A percentile compares a stretch with the other conserved stretches of the same genome.
Evolutionary conservation across 2,888 invertebrate genomes (phyloP).

Genomic region (Ophraella communa): DNA sequence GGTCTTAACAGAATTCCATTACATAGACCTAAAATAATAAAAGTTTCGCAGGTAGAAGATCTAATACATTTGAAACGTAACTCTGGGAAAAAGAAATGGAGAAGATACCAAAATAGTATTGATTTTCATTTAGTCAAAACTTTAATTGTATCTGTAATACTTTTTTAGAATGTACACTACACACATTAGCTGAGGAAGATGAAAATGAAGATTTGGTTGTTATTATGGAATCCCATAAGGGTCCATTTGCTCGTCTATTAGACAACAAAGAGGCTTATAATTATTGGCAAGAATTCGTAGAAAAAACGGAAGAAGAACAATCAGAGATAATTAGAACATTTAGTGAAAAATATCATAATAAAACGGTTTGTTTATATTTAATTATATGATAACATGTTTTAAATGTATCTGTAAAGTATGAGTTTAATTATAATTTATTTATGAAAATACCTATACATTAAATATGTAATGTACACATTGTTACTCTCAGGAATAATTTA

Average conservation of each 20-base stretch:
- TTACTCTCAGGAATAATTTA: no score
- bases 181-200: conserved; percentile 50
- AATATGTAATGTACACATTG: no score
- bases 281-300: conserved; percentile 52
- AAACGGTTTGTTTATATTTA: neutral
- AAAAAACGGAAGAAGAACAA: conserved; percentile 53
- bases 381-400: neutral
- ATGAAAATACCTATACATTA: no score
- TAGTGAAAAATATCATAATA: conserved; percentile 32
- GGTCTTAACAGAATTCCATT: conserved; percentile 21
- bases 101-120: conserved; percentile 49
- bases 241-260: conserved; percentile 48
- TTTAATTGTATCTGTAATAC: neutral
- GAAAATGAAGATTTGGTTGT: conserved; percentile 42
- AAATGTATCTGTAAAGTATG: neutral
- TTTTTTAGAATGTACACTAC: conserved; percentile 45
- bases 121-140: neutral
- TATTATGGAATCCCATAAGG: conserved; percentile 48
- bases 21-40: conserved; percentile 34
- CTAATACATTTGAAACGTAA: conserved; percentile 40
- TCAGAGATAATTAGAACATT: conserved; percentile 38
- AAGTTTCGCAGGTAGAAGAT: conserved; percentile 40
- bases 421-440: no score
- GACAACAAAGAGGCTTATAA: conserved; percentile 48
- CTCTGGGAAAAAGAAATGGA: conserved; percentile 49